Base-by-base conservation (phyloP, 1,140 invertebrate species). In the Ctenoplectra terminalis region DNA sequence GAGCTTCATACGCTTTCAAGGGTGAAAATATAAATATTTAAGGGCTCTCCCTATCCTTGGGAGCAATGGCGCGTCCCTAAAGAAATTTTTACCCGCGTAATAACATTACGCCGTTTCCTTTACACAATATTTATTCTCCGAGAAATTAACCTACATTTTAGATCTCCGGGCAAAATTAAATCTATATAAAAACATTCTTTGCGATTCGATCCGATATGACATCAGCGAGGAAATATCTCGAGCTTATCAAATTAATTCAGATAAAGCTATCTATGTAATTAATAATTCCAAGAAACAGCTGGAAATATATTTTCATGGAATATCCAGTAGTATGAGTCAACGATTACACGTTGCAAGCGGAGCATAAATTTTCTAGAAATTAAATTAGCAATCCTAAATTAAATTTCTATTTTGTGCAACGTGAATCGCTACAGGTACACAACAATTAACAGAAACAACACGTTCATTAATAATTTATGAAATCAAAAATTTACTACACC, bases 1-100 rank as follows among this genome's bases (percentile, higher is more conserved):
- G 3, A 20, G n/a, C 52, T 34, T n/a, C 23, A 40, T 20, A 40
- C 56, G 50, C 34, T 54, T 71, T 29, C n/a, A 37, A 37, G 50
- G 50, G n/a, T 56, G 69, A 56, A 71, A 71, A 71, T 54, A 71
- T 71, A 71, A 56, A 71, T 56, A 71, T 71, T 54, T 54, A 26
- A 71, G 11, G 8, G 5, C 20, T 40, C 34, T 26, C 17, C 17
- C 9, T 40, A 40, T 71, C 17, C 23, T 26, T 37, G 15, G 6
- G 17, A 54, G n/a, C 23, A 54, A 71, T 26, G 50, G 7, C n/a
- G 7, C n/a, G 2, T 26, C 11, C 9, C 8, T 31, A 54, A 71
- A 54, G 31, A 50, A 34, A 54, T 54, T 54, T 54, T 71, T 54
- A 71, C 17, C 17, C 50, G 11, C 4, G 13, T 71, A 71, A 70